Evolutionary conservation across 2,888 invertebrate species (phyloP).

Genomic region (Stegana nigrithorax): DNA sequence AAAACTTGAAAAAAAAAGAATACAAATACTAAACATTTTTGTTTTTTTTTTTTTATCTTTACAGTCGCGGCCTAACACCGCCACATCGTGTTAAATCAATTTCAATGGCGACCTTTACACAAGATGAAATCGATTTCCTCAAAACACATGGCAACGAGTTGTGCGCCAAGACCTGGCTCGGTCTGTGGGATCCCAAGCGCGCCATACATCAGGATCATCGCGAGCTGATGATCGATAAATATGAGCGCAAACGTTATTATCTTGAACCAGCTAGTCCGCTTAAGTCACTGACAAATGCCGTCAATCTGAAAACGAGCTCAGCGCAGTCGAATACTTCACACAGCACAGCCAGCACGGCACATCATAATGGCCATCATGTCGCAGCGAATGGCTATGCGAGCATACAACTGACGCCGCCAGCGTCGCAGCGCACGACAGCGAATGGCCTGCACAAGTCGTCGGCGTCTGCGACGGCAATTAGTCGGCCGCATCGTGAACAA

Average conservation of each 20-base stretch:
- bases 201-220: slow-evolving; percentile 89
- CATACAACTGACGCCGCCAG: slow-evolving; percentile 66
- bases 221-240: slow-evolving; percentile 94
- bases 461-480: slow-evolving; percentile 58
- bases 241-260: slow-evolving; percentile 84
- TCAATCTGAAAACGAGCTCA: slow-evolving; percentile 53
- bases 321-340: slow-evolving; percentile 24
- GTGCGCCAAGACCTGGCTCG: slow-evolving; percentile 93
- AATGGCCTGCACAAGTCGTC: slow-evolving; percentile 58
- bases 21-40: not conserved
- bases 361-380: slow-evolving; percentile 30
- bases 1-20: not conserved
- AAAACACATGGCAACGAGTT: slow-evolving; percentile 92
- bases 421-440: slow-evolving; percentile 63
- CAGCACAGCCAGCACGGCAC: slow-evolving; percentile 32
- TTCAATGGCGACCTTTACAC: slow-evolving; percentile 97
- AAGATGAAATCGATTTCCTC: slow-evolving; percentile 93
- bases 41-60: slow-evolving; percentile 65
- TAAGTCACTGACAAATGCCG: slow-evolving; percentile 66
- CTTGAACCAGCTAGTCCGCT: slow-evolving; percentile 69
- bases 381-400: slow-evolving; percentile 57
- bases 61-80: slow-evolving; percentile 96
- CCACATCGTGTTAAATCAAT: slow-evolving; percentile 99
- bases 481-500: slow-evolving; percentile 62
- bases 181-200: slow-evolving; percentile 84